Evolutionary conservation across 2,888 invertebrate species (phyloP), one percentile per base, ranked within the genome.

Genomic region (Ophion ventricosus): DNA sequence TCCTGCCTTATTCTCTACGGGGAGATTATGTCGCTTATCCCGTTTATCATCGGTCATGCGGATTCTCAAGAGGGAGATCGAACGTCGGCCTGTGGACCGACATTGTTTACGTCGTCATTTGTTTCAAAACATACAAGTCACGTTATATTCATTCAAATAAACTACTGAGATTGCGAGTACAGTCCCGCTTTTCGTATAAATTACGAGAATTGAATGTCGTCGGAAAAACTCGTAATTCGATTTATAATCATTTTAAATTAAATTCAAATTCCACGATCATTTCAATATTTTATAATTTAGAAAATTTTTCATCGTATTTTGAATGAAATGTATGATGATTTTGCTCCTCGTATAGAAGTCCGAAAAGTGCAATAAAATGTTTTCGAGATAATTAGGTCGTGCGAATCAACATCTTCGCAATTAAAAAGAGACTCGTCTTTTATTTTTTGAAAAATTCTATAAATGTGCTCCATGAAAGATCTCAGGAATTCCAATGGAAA

Each of bases 21-120:
- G 66, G 20, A 61, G 80, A 73, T 81, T 84, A 81, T 77, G 56
- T 70, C 74, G 78, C 63, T 84, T 80, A 70, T 84, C 79, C 74
- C 79, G 63, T 73, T 82, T 82, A 78, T 84, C 82, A 78, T 84
- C 82, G 63, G 20, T 49, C 78, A 57, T 73, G 73, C 80, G 72
- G 73, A 84, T 80, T 84, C 67, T 76, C 76, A 63, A 84, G 66
- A 76, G 80, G 72, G 26, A 72, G 54, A 77, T 63, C 76, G 75
- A 80, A 76, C 73, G 61, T 63, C 59, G 66, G 63, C 66, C 63
- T 78, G 35, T 79, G 72, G 67, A 26, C 23, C 4, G 43, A 69
- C 74, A 70, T 78, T 84, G 74, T 84, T 84, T 83, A 83, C 75
- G 66, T 59, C 64, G 59, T 63, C 66, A 72, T 66, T 59, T 26